phyloP scores from a whole-genome alignment of 2,888 invertebrate genomes.

The Sminthurides aquaticus region DNA sequence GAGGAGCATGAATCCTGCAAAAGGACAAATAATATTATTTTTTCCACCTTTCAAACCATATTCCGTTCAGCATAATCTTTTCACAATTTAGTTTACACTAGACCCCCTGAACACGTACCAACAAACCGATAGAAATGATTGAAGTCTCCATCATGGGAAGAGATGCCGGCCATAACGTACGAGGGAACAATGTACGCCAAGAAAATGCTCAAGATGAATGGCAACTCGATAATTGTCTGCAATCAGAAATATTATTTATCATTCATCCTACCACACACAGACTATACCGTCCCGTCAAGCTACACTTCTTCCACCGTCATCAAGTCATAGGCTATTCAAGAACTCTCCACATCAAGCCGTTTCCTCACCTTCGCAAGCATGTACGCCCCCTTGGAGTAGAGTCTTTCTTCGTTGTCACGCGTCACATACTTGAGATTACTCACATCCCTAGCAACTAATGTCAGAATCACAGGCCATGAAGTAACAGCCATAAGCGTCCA shows the following conservation, averaged over 20 bases:
- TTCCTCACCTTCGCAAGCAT: constrained; percentile 70
- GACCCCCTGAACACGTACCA: constrained; percentile 43
- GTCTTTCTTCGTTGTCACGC: constrained; percentile 68
- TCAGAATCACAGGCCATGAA: constrained; percentile 68
- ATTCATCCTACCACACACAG: too few species aligned
- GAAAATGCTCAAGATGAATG: constrained; percentile 72
- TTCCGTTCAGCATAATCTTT: not conserved
- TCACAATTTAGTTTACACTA: too few species aligned
- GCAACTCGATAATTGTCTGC: constrained; percentile 69
- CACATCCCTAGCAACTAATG: constrained; percentile 52
- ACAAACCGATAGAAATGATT: constrained; percentile 45
- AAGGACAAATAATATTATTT: constrained; percentile 24
- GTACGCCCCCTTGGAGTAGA: constrained; percentile 72
- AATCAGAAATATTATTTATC: constrained; percentile 33
- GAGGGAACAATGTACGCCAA: constrained; percentile 78
- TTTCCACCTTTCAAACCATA: not conserved
- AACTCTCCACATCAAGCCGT: too few species aligned
- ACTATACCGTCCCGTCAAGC: too few species aligned
- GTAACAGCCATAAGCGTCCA: constrained; percentile 71
- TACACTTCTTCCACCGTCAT: too few species aligned
- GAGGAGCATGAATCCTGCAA: constrained; percentile 46
- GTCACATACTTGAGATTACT: constrained; percentile 57
- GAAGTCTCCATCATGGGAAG: constrained; percentile 48
- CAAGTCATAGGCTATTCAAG: too few species aligned
- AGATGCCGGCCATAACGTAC: constrained; percentile 78